Percentiles rank a stretch among this genome's conserved stretches.
phyloP scores from a whole-genome alignment of 2,888 invertebrate species.

The Drosophila borealis region DNA sequence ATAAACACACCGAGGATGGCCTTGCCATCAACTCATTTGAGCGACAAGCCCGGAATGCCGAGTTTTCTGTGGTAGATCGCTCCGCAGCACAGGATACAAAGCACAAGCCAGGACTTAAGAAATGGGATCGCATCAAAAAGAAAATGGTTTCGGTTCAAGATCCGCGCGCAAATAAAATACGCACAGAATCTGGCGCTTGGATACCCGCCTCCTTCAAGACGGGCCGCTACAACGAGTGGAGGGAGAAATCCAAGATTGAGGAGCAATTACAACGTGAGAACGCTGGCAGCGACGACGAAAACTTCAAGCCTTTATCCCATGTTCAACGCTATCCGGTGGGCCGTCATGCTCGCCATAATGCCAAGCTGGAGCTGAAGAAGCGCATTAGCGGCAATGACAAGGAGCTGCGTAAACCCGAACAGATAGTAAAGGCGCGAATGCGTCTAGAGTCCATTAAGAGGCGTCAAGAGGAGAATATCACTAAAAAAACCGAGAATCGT shows the following conservation, averaged over 20 bases:
- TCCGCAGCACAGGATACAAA: conserved; percentile 88
- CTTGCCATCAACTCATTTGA: conserved; percentile 92
- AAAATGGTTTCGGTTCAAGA: conserved; percentile 91
- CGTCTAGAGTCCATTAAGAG: conserved; percentile 87
- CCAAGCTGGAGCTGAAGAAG: conserved; percentile 88
- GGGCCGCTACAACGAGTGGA: conserved; percentile 95
- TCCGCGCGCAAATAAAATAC: conserved; percentile 90
- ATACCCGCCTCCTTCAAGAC: conserved; percentile 97
- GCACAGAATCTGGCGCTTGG: conserved; percentile 97
- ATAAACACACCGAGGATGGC: conserved; percentile 92
- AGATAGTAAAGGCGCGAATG: conserved; percentile 91
- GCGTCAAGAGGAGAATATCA: conserved; percentile 86
- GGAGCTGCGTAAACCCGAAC: conserved; percentile 91
- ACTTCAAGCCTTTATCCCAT: conserved; percentile 75
- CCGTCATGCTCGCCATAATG: conserved; percentile 92
- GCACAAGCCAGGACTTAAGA: conserved; percentile 88
- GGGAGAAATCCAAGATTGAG: conserved; percentile 88
- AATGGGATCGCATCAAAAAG: conserved; percentile 98
- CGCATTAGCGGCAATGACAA: conserved; percentile 84
- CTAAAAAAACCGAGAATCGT: conserved; percentile 84
- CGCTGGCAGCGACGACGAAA: conserved; percentile 79
- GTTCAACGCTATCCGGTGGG: conserved; percentile 86
- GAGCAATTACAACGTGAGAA: conserved; percentile 82
- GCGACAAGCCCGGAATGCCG: conserved; percentile 90
- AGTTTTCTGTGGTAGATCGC: conserved; percentile 93